Percentiles rank a stretch among this genome's conserved stretches.
Evolutionary conservation across 2,888 invertebrate genomes (phyloP).

Genomic region (Nymphalis urticae): DNA sequence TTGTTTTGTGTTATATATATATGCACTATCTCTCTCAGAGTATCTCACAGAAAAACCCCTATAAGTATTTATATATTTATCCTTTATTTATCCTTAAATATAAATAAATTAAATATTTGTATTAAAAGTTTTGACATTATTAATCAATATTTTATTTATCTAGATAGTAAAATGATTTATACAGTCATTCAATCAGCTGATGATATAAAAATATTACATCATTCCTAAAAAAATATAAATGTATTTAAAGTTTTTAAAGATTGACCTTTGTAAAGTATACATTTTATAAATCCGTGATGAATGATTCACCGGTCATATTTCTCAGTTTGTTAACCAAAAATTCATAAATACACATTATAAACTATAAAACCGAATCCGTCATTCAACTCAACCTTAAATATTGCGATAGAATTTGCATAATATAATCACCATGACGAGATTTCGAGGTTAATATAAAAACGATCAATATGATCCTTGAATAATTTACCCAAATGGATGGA

Average conservation of each 20-base stretch:
- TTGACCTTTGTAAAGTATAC: conserved; percentile 13
- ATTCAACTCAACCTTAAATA: conserved; percentile 3
- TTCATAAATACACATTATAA: not conserved
- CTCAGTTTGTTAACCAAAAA: conserved; percentile 8
- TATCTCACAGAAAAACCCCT: too few species aligned
- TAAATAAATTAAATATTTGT: too few species aligned
- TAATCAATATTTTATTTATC: too few species aligned
- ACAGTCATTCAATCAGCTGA: too few species aligned
- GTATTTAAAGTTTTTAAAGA: conserved; percentile 5
- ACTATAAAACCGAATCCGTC: conserved; percentile 3
- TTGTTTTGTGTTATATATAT: too few species aligned
- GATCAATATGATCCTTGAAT: conserved; percentile 15
- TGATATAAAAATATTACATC: conserved; percentile 4
- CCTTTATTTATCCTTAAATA: too few species aligned
- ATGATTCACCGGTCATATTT: conserved; percentile 8
- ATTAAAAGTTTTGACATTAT: too few species aligned
- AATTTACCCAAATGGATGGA: not conserved
- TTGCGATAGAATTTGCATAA: conserved; percentile 23
- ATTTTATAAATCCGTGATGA: conserved; percentile 9
- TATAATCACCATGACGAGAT: conserved; percentile 7
- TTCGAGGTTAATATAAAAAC: not conserved
- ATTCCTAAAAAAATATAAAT: conserved; percentile 8
- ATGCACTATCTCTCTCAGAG: too few species aligned
- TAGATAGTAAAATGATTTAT: too few species aligned
- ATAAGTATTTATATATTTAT: too few species aligned